Conservation (phyloP, 2,888 invertebrate species). For the Drosophila mimica region DNA sequence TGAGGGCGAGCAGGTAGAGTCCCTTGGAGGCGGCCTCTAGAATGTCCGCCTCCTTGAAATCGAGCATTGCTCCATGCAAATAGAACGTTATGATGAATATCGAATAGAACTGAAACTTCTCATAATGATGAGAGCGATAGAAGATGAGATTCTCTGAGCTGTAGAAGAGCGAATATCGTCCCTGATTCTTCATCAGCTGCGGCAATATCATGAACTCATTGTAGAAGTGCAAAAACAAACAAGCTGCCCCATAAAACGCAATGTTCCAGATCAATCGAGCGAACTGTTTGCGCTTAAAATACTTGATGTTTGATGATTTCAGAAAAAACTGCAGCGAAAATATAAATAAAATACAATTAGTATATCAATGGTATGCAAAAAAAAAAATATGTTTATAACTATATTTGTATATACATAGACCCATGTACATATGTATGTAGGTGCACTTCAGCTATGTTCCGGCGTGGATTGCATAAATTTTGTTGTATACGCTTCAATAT, state of each 20-base stretch:
- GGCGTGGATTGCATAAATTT: conserved; percentile 4
- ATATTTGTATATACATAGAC: neutral
- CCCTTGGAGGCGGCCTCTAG: conserved; percentile 83
- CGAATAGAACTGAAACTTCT: conserved; percentile 84
- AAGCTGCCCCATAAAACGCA: conserved; percentile 83
- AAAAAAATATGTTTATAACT: neutral
- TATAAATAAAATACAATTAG: conserved; percentile 9
- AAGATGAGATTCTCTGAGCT: conserved; percentile 84
- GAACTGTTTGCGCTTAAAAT: conserved; percentile 84
- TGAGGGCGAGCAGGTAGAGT: conserved; percentile 79
- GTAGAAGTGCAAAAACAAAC: conserved; percentile 83
- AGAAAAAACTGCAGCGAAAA: conserved; percentile 78
- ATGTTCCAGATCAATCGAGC: conserved; percentile 84
- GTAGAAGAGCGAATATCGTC: conserved; percentile 83
- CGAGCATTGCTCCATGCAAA: conserved; percentile 83
- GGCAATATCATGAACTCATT: conserved; percentile 84
- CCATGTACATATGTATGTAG: neutral
- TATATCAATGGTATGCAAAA: neutral
- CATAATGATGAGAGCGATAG: conserved; percentile 83
- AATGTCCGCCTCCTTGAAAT: conserved; percentile 82
- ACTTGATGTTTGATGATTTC: conserved; percentile 83
- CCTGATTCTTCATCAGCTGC: conserved; percentile 83
- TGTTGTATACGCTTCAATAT: neutral
- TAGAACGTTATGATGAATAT: conserved; percentile 84
- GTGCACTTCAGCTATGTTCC: conserved; percentile 6